phyloP scores from a whole-genome alignment of 2,113 vertebrate genomes.

The Gopherus flavomarginatus region DNA sequence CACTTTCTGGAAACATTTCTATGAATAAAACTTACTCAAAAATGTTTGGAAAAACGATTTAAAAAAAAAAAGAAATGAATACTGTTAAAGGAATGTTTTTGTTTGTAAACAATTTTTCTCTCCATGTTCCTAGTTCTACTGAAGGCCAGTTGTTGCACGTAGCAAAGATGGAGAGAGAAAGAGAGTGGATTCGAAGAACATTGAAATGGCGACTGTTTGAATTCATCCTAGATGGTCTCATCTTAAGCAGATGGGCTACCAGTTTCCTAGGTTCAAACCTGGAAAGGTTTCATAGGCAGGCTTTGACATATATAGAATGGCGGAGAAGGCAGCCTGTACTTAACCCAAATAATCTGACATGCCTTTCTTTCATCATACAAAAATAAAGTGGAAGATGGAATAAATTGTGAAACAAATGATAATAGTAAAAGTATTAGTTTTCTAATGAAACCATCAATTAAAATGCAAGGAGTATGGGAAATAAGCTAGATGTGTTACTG shows the following conservation, averaged over 20 bases:
- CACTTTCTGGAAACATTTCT: background rate
- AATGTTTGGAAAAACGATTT: background rate
- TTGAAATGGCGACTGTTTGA: background rate
- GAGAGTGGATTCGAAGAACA: background rate
- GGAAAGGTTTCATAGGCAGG: background rate
- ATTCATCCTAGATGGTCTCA: background rate
- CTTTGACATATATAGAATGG: background rate
- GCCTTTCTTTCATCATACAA: background rate
- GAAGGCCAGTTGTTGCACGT: background rate
- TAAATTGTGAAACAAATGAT: background rate
- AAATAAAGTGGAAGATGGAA: background rate
- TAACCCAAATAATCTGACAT: background rate
- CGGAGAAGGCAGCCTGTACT: background rate
- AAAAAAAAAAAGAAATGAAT: background rate
- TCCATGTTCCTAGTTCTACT: background rate
- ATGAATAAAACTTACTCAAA: background rate
- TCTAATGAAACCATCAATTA: background rate
- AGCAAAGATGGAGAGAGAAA: background rate
- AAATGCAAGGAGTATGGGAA: background rate
- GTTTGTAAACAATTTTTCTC: background rate
- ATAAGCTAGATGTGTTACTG: background rate
- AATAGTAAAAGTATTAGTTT: background rate
- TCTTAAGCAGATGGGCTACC: background rate
- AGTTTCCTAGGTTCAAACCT: background rate
- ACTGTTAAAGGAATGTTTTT: background rate